Evolutionary conservation across 2,888 invertebrate species (phyloP), one percentile per base, ranked within the genome.

Genomic region (Leistus spinibarbis): DNA sequence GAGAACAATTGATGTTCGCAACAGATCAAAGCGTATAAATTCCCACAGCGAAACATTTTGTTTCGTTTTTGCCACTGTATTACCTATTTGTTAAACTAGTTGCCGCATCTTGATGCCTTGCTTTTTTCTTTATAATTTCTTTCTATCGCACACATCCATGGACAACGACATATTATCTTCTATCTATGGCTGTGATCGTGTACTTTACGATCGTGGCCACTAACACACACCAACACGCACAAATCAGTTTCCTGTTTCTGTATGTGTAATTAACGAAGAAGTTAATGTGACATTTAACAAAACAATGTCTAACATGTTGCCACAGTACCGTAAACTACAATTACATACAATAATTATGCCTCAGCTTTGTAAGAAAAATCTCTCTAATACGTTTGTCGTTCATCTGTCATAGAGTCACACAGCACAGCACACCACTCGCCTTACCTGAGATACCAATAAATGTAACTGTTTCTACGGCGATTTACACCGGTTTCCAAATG

Each of bases 261-360:
- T 64, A 23, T 64, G 16, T 22, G 40, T 72, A 72, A 72, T 65
- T 72, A 65, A 70, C 27, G 69, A n/a, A 20, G 64, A 65, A 63
- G 57, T 72, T 65, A 72, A 72, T 72, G 64, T 63, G 72, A 72
- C 72, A 65, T 72, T 66, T 72, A 64, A 72, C 72, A 65, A 73
- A 73, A 73, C 73, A 73, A 73, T 73, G 73, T 73, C 73, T 67
- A 73, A 60, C 67, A 73, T 73, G 66, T 67, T 60, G 67, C 71
- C 63, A 23, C 73, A 57, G 73, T 73, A 73, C 73, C 73, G 73
- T 73, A 73, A 67, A 73, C 73, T 63, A 73, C 73, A 73, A 73
- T 73, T 67, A 73, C 73, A 24, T 19, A 22, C 27, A 22, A 64
- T 64, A 64, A 64, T 64, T 64, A 64, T 64, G 16, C 27, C 64